Evolutionary conservation across 2,797 vertebrate genomes (phyloP), one percentile per base, ranked within the genome.

Genomic region (Poecilia wingei): DNA sequence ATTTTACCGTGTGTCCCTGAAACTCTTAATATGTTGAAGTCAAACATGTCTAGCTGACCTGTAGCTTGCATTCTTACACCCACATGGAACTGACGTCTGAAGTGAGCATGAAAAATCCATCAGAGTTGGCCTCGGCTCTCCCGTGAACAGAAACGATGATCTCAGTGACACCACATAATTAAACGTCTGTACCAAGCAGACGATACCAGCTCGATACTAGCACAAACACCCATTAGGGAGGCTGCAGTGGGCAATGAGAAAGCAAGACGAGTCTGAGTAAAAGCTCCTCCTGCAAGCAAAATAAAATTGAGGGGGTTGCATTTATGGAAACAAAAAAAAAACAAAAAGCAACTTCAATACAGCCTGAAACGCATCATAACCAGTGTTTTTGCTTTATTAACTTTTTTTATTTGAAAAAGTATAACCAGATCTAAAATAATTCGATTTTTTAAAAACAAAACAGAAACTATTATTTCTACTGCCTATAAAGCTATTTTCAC

Each of bases 161-260:
- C 84, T 83, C 78, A 86, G 75, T 72, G 39, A 90, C 79, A 85
- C 59, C 80, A 22, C 86, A 82, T 91, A 82, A 92, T 91, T 90
- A 90, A 78, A 89, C 1, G 80, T 87, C 81, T 89, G 74, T 72
- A 74, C 77, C 74, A 76, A 74, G 84, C 59, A 90, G 86, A 85
- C 72, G 81, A 55, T 20, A 75, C 53, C 83, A 49, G 55, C 76
- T n/a, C 79, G 71, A 64, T 43, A 82, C 47, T 73, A 70, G 81
- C 81, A 82, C 77, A 91, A 93, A 87, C 87, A 88, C 79, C 84
- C 78, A 91, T 92, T 88, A 92, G 55, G 68, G 68, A 83, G 47
- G 43, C 75, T 81, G 53, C 47, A 18, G 57, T 80, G 49, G 81
- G 83, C 78, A 18, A 79, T 79, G 72, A 43, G 59, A 79, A 74